Conservation (phyloP, 2,888 invertebrate genomes). For the Aphidoletes aphidimyza region DNA sequence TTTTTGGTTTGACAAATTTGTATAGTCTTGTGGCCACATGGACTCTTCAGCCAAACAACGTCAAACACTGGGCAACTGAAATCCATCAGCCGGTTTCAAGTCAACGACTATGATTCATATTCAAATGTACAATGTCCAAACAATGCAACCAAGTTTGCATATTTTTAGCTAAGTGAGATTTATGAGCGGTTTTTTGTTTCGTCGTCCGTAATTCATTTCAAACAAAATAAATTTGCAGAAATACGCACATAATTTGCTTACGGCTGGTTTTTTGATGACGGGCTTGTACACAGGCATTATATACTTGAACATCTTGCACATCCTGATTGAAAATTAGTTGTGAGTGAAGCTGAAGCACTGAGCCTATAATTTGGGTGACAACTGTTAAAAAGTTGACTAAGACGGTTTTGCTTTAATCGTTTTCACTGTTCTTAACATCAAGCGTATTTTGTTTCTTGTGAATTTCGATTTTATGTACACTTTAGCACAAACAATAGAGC, state of each 20-base stretch:
- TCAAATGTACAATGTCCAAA: not conserved
- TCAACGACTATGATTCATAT: not conserved
- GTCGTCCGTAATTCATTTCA: not conserved
- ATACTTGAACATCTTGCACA: not conserved
- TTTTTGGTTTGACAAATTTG: slow-evolving; percentile 50
- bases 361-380: not conserved
- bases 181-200: not conserved
- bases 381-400: not conserved
- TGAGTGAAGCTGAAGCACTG: not conserved
- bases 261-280: not conserved
- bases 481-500: slow-evolving; percentile 17
- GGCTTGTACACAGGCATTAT: not conserved
- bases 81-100: slow-evolving; percentile 2
- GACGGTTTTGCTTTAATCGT: not conserved
- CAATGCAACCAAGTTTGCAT: not conserved
- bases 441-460: not conserved
- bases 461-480: not conserved
- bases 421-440: not conserved
- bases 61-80: not conserved
- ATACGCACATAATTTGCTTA: slow-evolving; percentile 1
- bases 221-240: too few relatives aligned
- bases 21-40: slow-evolving; percentile 52
- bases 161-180: slow-evolving; percentile 41
- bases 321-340: too few relatives aligned
- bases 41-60: slow-evolving; percentile 27